A percentile compares a stretch with the other conserved stretches of the same genome.
These are phyloP conservation scores for Hylaea fasciaria DNA, from an alignment of 2,888 invertebrate species.

Conservation along the genomic window DNA sequence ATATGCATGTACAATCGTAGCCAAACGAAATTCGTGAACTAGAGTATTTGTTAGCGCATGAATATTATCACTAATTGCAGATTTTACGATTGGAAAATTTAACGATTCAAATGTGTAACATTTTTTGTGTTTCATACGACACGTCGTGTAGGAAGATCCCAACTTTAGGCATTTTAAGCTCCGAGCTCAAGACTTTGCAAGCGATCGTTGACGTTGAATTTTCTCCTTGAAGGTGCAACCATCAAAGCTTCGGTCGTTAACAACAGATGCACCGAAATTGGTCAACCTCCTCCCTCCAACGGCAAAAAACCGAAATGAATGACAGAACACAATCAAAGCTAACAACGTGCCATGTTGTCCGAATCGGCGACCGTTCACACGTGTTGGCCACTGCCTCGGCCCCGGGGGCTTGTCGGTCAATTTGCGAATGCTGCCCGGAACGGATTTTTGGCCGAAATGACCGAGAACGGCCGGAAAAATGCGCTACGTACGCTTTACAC, in stretches of 20 bases:
- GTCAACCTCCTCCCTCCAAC: conserved; percentile 11
- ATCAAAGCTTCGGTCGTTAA: not conserved
- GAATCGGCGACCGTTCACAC: conserved; percentile 39
- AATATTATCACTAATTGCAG: too few species aligned
- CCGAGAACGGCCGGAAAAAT: conserved; percentile 4
- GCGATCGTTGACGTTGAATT: too few species aligned
- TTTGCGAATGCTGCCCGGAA: conserved; percentile 25
- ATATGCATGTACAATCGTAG: too few species aligned
- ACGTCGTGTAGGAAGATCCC: too few species aligned
- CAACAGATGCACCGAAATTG: conserved; percentile 16
- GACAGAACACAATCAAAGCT: conserved; percentile 43
- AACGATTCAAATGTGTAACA: too few species aligned
- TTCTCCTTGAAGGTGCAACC: too few species aligned
- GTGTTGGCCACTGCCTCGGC: conserved; percentile 24
- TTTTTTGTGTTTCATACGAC: too few species aligned
- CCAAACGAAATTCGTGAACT: too few species aligned
- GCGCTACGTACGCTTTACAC: conserved; percentile 1
- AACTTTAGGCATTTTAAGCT: too few species aligned
- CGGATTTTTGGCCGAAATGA: conserved; percentile 24
- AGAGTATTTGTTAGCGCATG: too few species aligned
- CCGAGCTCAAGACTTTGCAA: too few species aligned
- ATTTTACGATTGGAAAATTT: too few species aligned
- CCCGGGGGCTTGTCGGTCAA: conserved; percentile 35
- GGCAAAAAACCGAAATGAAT: conserved; percentile 39
- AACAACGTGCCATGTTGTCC: conserved; percentile 41